phyloP scores from a whole-genome alignment of 2,797 vertebrate species.

The Emys orbicularis region DNA sequence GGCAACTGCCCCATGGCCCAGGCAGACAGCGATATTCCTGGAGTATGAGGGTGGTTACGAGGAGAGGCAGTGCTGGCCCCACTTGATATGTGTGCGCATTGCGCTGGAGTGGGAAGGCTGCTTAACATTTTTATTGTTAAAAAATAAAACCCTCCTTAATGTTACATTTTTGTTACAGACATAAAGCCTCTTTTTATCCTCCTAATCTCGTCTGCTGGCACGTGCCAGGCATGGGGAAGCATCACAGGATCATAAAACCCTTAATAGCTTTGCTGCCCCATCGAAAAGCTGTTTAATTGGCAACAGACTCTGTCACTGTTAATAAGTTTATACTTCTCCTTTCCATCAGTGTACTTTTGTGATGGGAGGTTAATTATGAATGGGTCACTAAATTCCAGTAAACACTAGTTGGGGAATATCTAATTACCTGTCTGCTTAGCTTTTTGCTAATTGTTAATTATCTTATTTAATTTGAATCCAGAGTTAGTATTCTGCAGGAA shows the following conservation, averaged over 20 bases:
- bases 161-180: slow-evolving; percentile 10
- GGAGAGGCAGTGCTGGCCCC: neutral
- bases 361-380: slow-evolving; percentile 33
- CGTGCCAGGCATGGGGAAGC: slow-evolving; percentile 9
- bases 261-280: slow-evolving; percentile 1
- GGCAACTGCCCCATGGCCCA: neutral
- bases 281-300: slow-evolving; percentile 47
- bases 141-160: neutral
- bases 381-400: slow-evolving; percentile 39
- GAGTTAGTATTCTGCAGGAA: neutral
- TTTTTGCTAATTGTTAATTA: slow-evolving; percentile 38
- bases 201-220: neutral
- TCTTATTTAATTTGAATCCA: neutral
- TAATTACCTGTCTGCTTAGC: slow-evolving; percentile 11
- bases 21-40: neutral
- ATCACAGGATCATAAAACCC: slow-evolving; percentile 24
- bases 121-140: slow-evolving; percentile 43
- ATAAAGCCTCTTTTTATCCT: slow-evolving; percentile 1
- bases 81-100: neutral
- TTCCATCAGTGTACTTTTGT: slow-evolving; percentile 15
- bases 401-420: slow-evolving; percentile 20
- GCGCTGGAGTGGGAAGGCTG: neutral
- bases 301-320: neutral
- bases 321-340: slow-evolving; percentile 28
- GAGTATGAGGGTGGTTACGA: neutral